A percentile compares a stretch with the other conserved stretches of the same genome.
phyloP scores from a whole-genome alignment of 1,140 invertebrate genomes.

The Drosophila pruinosa region DNA sequence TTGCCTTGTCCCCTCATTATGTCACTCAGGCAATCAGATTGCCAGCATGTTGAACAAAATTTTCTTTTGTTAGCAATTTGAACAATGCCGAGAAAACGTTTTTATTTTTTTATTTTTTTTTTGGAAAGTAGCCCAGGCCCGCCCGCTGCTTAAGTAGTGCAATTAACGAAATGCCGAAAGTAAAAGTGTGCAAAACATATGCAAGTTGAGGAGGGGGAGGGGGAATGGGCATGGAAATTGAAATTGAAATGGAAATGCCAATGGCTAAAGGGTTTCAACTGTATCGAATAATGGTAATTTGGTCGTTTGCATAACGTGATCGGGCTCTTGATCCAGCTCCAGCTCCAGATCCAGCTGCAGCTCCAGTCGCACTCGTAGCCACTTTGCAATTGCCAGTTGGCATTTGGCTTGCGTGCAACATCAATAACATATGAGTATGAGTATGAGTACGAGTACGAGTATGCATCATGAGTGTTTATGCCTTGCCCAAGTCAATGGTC shows the following conservation, averaged over 20 bases:
- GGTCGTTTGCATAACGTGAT: slow-evolving; percentile 43
- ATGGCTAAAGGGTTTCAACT: slow-evolving; percentile 8
- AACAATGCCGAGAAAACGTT: slow-evolving; percentile 37
- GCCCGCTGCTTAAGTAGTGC: slow-evolving; percentile 66
- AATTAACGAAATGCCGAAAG: slow-evolving; percentile 65
- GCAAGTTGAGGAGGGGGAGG: neutral
- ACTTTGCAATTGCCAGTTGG: slow-evolving; percentile 13
- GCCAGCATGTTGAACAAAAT: slow-evolving; percentile 20
- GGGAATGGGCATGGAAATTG: neutral
- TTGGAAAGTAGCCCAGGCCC: slow-evolving; percentile 63
- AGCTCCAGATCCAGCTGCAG: neutral
- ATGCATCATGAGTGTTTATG: too few species aligned
- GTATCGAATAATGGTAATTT: too few species aligned
- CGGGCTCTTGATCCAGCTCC: neutral
- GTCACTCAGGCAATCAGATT: slow-evolving; percentile 54
- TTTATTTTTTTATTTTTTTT: slow-evolving; percentile 17
- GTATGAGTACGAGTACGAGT: too few species aligned
- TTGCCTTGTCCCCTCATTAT: slow-evolving; percentile 45
- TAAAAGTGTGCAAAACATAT: slow-evolving; percentile 54
- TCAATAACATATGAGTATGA: slow-evolving; percentile 17
- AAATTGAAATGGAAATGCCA: slow-evolving; percentile 14
- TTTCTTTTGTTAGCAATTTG: slow-evolving; percentile 37
- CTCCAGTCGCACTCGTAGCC: neutral
- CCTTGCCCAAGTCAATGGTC: slow-evolving; percentile 10
- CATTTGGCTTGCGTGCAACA: slow-evolving; percentile 31